These are phyloP conservation scores for Zapornia atra DNA, from an alignment of 2,113 vertebrate genomes.

Conservation along the genomic window DNA sequence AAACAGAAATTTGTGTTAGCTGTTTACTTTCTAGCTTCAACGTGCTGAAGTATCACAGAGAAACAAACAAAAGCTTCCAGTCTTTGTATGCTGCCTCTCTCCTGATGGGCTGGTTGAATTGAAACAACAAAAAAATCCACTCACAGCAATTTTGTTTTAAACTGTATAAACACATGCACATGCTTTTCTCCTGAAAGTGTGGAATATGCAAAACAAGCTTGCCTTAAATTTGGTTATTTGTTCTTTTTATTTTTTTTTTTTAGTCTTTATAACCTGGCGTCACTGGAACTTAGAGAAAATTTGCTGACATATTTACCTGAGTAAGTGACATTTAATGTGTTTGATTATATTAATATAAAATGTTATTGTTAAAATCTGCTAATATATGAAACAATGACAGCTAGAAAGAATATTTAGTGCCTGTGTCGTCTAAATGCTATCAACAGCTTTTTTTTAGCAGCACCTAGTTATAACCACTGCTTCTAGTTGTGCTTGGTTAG, in stretches of 20 bases:
- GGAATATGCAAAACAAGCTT: neutral
- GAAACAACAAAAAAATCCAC: neutral
- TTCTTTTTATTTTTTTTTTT: slow-evolving; percentile 60
- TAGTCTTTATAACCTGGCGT: slow-evolving; percentile 93
- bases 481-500: neutral
- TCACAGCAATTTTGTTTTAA: neutral
- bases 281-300: slow-evolving; percentile 97
- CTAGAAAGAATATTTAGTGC: neutral
- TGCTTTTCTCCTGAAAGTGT: neutral
- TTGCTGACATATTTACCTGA: slow-evolving; percentile 94
- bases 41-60: neutral
- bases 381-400: neutral
- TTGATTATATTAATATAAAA: neutral
- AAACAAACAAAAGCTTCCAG: neutral
- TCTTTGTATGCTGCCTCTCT: neutral
- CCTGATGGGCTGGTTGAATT: neutral
- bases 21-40: neutral
- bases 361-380: neutral
- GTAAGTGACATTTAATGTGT: slow-evolving; percentile 79
- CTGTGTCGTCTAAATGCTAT: too few relatives aligned
- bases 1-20: neutral
- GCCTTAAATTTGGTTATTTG: neutral
- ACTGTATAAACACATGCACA: neutral
- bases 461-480: neutral
- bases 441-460: neutral